Percentiles rank a stretch among this genome's conserved stretches.
phyloP scores from a whole-genome alignment of 2,888 invertebrate species.

The Polydrusus cervinus region DNA sequence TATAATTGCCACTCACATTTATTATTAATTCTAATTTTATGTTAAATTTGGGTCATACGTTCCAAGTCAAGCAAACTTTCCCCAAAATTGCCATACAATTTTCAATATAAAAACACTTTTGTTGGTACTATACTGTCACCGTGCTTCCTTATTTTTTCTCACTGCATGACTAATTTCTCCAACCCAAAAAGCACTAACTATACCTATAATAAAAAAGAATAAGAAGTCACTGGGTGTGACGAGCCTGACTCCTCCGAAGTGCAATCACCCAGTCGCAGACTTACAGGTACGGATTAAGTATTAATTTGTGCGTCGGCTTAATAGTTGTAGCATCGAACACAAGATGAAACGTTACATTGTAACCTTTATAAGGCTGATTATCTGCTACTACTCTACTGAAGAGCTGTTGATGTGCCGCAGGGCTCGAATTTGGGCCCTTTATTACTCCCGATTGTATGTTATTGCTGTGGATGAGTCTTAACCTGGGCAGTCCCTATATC shows the following conservation, averaged over 20 bases:
- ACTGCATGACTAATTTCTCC: conserved; percentile 51
- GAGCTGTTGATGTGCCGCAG: no score
- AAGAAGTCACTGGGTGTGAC: conserved; percentile 50
- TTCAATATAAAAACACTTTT: conserved; percentile 35
- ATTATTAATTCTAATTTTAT: neutral
- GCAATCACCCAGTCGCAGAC: conserved; percentile 44
- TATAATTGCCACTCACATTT: neutral
- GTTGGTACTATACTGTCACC: conserved; percentile 40
- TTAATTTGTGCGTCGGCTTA: neutral
- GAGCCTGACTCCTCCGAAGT: conserved; percentile 50
- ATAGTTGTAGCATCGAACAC: no score
- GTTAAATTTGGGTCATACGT: neutral
- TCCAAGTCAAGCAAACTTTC: conserved; percentile 4
- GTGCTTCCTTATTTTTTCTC: conserved; percentile 41
- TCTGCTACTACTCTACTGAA: no score
- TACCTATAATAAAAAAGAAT: conserved; percentile 47
- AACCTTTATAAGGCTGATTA: no score
- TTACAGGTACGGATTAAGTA: conserved; percentile 33
- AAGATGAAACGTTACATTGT: no score
- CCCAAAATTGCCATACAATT: neutral
- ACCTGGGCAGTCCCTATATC: no score
- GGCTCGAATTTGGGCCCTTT: no score
- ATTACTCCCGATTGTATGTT: no score
- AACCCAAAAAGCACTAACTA: conserved; percentile 51
- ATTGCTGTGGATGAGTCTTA: no score